Conservation (phyloP, 2,888 invertebrate species). For the Zelleria hepariella region DNA sequence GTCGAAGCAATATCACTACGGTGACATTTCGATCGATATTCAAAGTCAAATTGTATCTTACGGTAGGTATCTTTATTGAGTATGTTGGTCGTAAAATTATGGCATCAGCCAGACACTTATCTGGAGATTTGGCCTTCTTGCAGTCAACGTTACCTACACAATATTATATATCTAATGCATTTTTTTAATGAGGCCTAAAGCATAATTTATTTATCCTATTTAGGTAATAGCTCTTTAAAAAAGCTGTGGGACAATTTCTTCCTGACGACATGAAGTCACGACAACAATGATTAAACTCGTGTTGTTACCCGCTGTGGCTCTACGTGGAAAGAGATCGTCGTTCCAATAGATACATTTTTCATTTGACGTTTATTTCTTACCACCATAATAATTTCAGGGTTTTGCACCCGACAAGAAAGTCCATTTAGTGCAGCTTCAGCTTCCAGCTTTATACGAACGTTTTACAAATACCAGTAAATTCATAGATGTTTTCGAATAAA, state of each 20-base stretch:
- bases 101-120: background rate
- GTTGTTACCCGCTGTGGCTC: constrained; percentile 32
- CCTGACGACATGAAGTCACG: constrained; percentile 29
- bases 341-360: constrained; percentile 8
- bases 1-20: constrained; percentile 38
- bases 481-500: too few species aligned
- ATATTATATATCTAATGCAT: background rate
- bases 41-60: background rate
- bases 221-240: background rate
- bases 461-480: too few species aligned
- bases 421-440: background rate
- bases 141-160: background rate
- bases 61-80: background rate
- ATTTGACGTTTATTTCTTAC: constrained; percentile 7
- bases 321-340: constrained; percentile 16
- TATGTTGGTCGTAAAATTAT: background rate
- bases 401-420: background rate
- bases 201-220: background rate
- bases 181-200: background rate
- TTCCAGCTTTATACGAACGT: too few species aligned
- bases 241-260: constrained; percentile 12
- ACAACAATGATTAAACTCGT: constrained; percentile 34
- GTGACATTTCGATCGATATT: constrained; percentile 13
- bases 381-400: background rate
- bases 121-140: background rate